Evolutionary conservation across 2,888 invertebrate species (phyloP).

Genomic region (Stenichneumon culpator): DNA sequence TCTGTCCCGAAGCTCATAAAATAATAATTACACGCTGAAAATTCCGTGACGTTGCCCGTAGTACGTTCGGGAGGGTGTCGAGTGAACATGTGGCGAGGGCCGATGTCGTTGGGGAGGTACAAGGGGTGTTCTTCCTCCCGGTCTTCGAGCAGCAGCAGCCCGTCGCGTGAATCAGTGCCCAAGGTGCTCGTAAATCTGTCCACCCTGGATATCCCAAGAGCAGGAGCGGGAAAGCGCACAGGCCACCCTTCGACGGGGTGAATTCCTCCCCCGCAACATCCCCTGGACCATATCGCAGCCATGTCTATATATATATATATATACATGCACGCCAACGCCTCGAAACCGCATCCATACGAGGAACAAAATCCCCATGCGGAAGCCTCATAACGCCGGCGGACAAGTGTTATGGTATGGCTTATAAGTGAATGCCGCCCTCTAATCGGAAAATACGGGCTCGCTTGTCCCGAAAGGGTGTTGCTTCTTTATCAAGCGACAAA

Average conservation of each 20-base stretch:
- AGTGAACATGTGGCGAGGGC: slow-evolving; percentile 81
- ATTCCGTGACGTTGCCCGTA: slow-evolving; percentile 69
- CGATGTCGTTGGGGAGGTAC: slow-evolving; percentile 54
- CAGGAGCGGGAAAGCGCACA: slow-evolving; percentile 52
- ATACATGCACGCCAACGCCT: slow-evolving; percentile 20
- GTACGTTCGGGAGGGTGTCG: slow-evolving; percentile 64
- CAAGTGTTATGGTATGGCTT: slow-evolving; percentile 85
- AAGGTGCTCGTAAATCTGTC: slow-evolving; percentile 85
- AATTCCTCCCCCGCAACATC: slow-evolving; percentile 66
- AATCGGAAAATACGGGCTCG: slow-evolving; percentile 85
- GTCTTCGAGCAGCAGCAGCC: slow-evolving; percentile 24
- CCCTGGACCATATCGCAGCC: slow-evolving; percentile 58
- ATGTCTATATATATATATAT: slow-evolving; percentile 9
- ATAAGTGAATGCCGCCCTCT: slow-evolving; percentile 85
- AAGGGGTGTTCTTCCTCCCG: slow-evolving; percentile 44
- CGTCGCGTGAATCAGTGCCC: slow-evolving; percentile 84
- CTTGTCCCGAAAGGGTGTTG: slow-evolving; percentile 77
- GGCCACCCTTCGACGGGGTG: slow-evolving; percentile 55
- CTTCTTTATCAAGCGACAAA: slow-evolving; percentile 6
- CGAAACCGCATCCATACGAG: slow-evolving; percentile 67
- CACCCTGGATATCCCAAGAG: slow-evolving; percentile 74
- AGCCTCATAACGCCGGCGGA: slow-evolving; percentile 83
- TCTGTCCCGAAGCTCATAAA: slow-evolving; percentile 78
- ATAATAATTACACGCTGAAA: slow-evolving; percentile 80
- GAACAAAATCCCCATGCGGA: slow-evolving; percentile 65